Conservation (phyloP, 2,888 invertebrate species). For the Pemphredon lugubris region DNA sequence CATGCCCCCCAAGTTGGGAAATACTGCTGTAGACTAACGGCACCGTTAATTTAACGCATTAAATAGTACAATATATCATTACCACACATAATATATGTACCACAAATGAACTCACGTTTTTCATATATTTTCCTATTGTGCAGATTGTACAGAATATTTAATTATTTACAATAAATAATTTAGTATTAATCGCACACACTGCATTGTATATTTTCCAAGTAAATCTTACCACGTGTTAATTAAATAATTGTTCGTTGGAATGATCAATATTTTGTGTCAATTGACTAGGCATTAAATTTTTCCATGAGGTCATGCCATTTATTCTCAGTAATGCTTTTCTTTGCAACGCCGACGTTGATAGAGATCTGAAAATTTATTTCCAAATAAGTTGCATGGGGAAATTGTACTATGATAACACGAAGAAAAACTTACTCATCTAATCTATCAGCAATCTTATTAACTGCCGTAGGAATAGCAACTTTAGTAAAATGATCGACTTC, state of each 20-base stretch:
- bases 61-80: too few species aligned
- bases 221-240: slow-evolving; percentile 32
- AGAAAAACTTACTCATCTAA: slow-evolving; percentile 56
- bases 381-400: slow-evolving; percentile 7
- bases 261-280: too few species aligned
- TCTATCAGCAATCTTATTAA: slow-evolving; percentile 55
- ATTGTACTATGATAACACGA: background rate
- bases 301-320: slow-evolving; percentile 54
- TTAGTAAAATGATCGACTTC: slow-evolving; percentile 61
- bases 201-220: too few species aligned
- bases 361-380: slow-evolving; percentile 49
- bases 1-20: too few species aligned
- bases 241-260: slow-evolving; percentile 16
- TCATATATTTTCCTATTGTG: too few species aligned
- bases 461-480: slow-evolving; percentile 54
- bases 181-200: too few species aligned
- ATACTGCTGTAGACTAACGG: too few species aligned
- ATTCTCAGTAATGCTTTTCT: slow-evolving; percentile 50
- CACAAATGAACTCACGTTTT: too few species aligned
- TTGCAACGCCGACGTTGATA: slow-evolving; percentile 61
- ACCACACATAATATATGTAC: too few species aligned
- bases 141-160: too few species aligned
- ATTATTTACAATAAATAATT: too few species aligned
- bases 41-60: too few species aligned
- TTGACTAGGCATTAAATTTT: slow-evolving; percentile 58